phyloP scores from a whole-genome alignment of 1,140 invertebrate genomes.

The Penaeus chinensis region DNA sequence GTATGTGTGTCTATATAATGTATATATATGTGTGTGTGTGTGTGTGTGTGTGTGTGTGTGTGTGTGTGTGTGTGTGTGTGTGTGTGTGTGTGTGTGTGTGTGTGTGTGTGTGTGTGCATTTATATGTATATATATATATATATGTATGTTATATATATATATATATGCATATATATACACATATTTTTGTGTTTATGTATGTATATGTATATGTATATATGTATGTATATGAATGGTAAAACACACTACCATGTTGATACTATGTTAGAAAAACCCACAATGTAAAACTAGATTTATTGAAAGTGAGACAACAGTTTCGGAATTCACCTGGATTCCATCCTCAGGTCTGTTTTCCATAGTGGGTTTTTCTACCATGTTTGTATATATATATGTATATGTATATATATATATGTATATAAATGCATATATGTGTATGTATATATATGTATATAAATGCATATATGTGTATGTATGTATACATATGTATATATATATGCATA shows the following conservation, averaged over 20 bases:
- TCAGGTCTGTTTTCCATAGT: not conserved
- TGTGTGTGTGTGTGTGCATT: not conserved
- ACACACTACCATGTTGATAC: too few relatives aligned
- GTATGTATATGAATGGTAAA: too few relatives aligned
- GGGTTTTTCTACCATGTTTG: not conserved
- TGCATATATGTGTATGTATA: too few relatives aligned
- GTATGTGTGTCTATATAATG: not conserved
- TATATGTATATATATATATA: not conserved
- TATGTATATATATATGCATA: not conserved
- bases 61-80: not conserved
- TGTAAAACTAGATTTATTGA: too few relatives aligned
- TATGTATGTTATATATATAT: not conserved
- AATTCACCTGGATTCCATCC: not conserved
- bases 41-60: not conserved
- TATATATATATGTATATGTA: not conserved
- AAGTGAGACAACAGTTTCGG: too few relatives aligned
- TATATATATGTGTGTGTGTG: not conserved
- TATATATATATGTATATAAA: not conserved
- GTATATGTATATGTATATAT: too few relatives aligned
- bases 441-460: too few relatives aligned
- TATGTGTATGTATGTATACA: not conserved
- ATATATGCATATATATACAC: not conserved
- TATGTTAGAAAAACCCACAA: too few relatives aligned
- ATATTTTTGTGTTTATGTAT: not conserved
- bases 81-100: not conserved